A percentile compares a stretch with the other conserved stretches of the same genome.
Conservation (phyloP, 2,113 vertebrate genomes). For the Gobio gobio region DNA sequence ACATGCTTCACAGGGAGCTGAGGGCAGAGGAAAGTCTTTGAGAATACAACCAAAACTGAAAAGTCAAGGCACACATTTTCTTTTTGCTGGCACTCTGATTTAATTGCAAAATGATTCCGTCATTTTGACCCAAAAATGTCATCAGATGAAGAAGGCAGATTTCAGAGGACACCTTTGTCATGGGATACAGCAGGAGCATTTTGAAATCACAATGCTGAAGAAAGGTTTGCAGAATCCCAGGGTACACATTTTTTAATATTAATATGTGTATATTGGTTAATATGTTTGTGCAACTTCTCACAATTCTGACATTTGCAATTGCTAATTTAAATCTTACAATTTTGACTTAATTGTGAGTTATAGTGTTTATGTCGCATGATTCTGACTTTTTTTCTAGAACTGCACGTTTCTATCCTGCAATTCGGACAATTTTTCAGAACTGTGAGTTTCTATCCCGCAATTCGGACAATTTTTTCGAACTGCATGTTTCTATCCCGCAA, state of each 20-base stretch:
- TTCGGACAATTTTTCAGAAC: too few relatives aligned
- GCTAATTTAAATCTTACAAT: too few relatives aligned
- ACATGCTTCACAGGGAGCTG: constrained; percentile 96
- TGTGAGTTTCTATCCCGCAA: too few relatives aligned
- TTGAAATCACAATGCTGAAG: background rate
- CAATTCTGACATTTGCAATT: too few relatives aligned
- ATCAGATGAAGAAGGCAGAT: background rate
- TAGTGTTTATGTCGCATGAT: too few relatives aligned
- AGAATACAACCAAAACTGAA: background rate
- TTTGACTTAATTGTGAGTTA: too few relatives aligned
- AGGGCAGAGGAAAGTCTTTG: constrained; percentile 5
- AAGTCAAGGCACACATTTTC: background rate
- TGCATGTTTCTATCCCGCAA: too few relatives aligned
- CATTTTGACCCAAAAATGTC: background rate
- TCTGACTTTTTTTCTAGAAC: too few relatives aligned
- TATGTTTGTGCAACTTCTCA: background rate
- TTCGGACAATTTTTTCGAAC: too few relatives aligned
- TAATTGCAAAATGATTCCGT: background rate
- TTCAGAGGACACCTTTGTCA: constrained; percentile 24
- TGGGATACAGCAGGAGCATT: background rate
- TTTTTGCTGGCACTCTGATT: background rate
- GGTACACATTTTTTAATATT: background rate
- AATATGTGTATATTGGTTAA: background rate
- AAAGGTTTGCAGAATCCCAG: background rate
- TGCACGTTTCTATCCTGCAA: fast-evolving